Conservation (phyloP, 2,113 vertebrate species). For the Carassius carassius region DNA sequence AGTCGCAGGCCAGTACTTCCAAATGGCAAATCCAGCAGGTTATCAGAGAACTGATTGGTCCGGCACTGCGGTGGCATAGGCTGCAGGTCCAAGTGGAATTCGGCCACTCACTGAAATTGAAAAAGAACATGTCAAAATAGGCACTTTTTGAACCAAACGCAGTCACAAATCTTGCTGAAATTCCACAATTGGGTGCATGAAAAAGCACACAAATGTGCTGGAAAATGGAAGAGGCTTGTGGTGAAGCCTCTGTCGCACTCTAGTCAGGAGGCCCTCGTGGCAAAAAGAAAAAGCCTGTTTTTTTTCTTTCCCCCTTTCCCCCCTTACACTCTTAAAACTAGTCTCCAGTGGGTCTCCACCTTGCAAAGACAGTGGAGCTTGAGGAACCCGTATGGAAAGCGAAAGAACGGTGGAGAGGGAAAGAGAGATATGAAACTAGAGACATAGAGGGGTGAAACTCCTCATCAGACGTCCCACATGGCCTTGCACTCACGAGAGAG, state of each 20-base stretch:
- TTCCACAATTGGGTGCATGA: constrained; percentile 7
- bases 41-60: not conserved
- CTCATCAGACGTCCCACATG: constrained; percentile 78
- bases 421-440: constrained; percentile 78
- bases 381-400: constrained; percentile 62
- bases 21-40: constrained; percentile 30
- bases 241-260: constrained; percentile 63
- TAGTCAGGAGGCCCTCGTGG: constrained; percentile 86
- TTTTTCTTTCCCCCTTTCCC: constrained; percentile 40
- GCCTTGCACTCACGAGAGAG: constrained; percentile 71
- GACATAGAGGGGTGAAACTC: constrained; percentile 76
- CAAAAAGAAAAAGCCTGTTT: constrained; percentile 58
- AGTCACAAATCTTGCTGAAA: not conserved
- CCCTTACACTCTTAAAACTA: constrained; percentile 51
- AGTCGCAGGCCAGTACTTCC: constrained; percentile 54
- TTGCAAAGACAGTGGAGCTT: constrained; percentile 69
- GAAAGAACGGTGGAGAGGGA: constrained; percentile 60
- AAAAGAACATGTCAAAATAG: not conserved
- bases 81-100: not conserved
- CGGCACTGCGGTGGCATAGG: not conserved
- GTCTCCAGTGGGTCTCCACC: constrained; percentile 74
- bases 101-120: not conserved
- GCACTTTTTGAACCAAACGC: not conserved
- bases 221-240: constrained; percentile 63
- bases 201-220: constrained; percentile 29